Conservation (phyloP, 2,797 vertebrate species). For the Cynodonichthys magdalenae region DNA sequence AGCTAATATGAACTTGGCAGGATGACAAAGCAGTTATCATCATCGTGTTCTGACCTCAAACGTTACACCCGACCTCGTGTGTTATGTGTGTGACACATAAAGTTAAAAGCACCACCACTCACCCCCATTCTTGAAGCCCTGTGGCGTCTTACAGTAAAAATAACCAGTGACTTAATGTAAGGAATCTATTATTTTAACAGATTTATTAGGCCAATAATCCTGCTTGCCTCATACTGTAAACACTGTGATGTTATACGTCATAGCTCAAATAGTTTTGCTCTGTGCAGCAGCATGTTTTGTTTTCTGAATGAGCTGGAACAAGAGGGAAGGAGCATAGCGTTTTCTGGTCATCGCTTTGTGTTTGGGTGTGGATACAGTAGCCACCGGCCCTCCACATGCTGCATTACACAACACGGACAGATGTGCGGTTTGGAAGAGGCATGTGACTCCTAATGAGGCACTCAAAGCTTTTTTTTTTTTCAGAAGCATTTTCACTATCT, state of each 20-base stretch:
- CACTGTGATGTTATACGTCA: background rate
- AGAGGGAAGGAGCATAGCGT: conserved; percentile 6
- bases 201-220: background rate
- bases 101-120: too few relatives aligned
- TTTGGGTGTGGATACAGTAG: conserved; percentile 52
- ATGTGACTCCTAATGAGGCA: conserved; percentile 66
- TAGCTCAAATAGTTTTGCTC: background rate
- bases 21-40: too few relatives aligned
- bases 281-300: background rate
- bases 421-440: conserved; percentile 66
- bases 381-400: conserved; percentile 47
- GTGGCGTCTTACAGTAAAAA: background rate
- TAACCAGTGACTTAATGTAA: too few relatives aligned
- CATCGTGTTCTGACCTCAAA: too few relatives aligned
- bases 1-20: too few relatives aligned
- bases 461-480: conserved; percentile 15
- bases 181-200: background rate
- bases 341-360: conserved; percentile 33
- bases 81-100: too few relatives aligned
- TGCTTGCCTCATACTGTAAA: background rate
- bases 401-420: conserved; percentile 73
- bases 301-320: conserved; percentile 14
- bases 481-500: conserved; percentile 19
- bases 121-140: background rate
- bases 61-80: too few relatives aligned